Percentiles rank a stretch among this genome's conserved stretches.
Evolutionary conservation across 2,113 vertebrate genomes (phyloP).

Genomic region (Heliornis fulica): DNA sequence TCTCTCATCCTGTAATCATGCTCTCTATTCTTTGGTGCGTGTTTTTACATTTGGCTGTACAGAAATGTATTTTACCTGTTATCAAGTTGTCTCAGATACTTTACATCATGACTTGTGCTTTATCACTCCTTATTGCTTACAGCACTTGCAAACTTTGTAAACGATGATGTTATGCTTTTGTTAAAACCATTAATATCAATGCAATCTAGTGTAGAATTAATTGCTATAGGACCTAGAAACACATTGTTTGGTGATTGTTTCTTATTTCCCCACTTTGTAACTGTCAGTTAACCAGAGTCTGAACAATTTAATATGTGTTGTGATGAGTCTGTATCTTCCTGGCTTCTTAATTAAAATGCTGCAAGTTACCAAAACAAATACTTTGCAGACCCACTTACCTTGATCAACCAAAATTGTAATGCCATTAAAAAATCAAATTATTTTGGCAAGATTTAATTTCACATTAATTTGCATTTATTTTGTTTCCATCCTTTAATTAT

Average conservation of each 20-base stretch:
- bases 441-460: constrained; percentile 15
- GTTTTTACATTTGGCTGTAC: not conserved
- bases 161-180: not conserved
- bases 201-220: not conserved
- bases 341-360: constrained; percentile 34
- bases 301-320: not conserved
- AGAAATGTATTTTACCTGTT: not conserved
- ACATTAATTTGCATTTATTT: constrained; percentile 21
- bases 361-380: not conserved
- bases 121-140: not conserved
- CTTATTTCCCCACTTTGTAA: not conserved
- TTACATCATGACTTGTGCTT: not conserved
- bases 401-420: constrained; percentile 4
- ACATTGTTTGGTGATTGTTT: not conserved
- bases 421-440: constrained; percentile 26
- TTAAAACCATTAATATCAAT: not conserved
- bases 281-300: not conserved
- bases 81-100: not conserved
- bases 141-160: not conserved
- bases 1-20: not conserved
- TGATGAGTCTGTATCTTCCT: not conserved
- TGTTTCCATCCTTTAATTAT: constrained; percentile 26
- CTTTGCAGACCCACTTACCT: constrained; percentile 6
- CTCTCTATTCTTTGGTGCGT: not conserved
- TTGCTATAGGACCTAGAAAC: not conserved